phyloP scores from a whole-genome alignment of 2,797 vertebrate species.

The Alfaro cultratus region DNA sequence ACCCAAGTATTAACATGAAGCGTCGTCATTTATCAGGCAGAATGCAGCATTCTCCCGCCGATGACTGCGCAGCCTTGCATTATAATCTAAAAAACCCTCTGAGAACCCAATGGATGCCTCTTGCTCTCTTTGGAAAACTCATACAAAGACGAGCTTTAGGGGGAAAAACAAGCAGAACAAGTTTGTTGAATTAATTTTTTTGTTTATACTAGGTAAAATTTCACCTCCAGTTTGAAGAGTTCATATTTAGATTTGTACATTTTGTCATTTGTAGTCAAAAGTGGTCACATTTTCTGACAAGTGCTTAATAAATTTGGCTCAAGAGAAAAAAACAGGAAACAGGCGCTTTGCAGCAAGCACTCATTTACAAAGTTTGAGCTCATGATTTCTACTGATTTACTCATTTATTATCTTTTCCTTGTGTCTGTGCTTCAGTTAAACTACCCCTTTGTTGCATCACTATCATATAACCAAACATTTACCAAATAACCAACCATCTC shows the following conservation, averaged over 20 bases:
- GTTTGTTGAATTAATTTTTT: neutral
- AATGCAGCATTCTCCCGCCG: constrained; percentile 1
- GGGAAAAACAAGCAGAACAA: neutral
- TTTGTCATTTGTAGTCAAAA: neutral
- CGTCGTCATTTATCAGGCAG: constrained; percentile 27
- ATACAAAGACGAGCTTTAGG: neutral
- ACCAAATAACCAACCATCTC: too few species aligned
- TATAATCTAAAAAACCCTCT: neutral
- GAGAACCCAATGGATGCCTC: constrained; percentile 8
- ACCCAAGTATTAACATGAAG: constrained; percentile 45
- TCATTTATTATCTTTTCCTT: too few species aligned
- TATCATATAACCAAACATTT: too few species aligned
- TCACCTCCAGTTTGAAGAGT: neutral
- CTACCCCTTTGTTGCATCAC: too few species aligned
- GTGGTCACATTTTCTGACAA: neutral
- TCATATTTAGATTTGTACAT: constrained; percentile 3
- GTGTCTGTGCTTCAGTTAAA: too few species aligned
- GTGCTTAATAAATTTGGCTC: neutral
- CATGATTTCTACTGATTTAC: neutral
- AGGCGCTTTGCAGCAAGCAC: neutral
- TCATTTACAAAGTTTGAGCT: neutral
- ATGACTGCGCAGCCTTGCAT: constrained; percentile 13
- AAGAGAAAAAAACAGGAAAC: neutral
- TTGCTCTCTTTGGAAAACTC: constrained; percentile 8
- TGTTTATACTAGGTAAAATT: neutral